Percentiles rank a stretch among this genome's conserved stretches.
Evolutionary conservation across 2,797 vertebrate genomes (phyloP).

Genomic region (Paguma larvata): DNA sequence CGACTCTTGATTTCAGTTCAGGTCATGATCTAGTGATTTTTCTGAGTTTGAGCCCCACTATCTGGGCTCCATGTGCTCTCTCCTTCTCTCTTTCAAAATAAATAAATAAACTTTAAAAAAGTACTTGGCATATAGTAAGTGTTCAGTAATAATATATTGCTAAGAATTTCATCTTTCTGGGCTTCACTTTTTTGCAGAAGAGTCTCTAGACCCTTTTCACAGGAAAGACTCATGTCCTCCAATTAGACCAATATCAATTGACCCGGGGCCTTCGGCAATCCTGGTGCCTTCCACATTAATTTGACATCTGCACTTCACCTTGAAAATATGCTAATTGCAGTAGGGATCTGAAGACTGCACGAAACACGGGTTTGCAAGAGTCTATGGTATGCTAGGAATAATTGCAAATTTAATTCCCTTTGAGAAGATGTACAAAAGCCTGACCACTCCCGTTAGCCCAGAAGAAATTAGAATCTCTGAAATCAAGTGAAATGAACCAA

Average conservation of each 20-base stretch:
- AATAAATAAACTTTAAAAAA: not conserved
- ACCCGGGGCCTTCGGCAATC: constrained; percentile 63
- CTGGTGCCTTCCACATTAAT: constrained; percentile 71
- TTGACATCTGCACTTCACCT: constrained; percentile 82
- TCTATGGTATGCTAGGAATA: constrained; percentile 70
- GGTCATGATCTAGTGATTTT: too few relatives aligned
- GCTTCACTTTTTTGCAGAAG: not conserved
- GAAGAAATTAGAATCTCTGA: constrained; percentile 82
- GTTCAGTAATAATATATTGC: not conserved
- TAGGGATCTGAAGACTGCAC: constrained; percentile 74
- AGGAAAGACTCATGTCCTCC: constrained; percentile 73
- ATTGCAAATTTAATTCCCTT: constrained; percentile 84
- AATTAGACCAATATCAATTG: constrained; percentile 78
- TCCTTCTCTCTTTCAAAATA: too few relatives aligned
- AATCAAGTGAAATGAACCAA: constrained; percentile 76
- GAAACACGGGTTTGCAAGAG: constrained; percentile 70
- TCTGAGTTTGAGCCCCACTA: too few relatives aligned
- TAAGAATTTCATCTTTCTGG: constrained; percentile 46
- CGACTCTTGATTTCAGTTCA: too few relatives aligned
- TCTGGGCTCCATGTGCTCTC: too few relatives aligned
- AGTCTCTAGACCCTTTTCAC: constrained; percentile 60
- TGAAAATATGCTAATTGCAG: constrained; percentile 84
- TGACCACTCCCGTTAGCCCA: constrained; percentile 79
- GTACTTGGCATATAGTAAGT: not conserved
- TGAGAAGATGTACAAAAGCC: constrained; percentile 79